Evolutionary conservation across 1,140 invertebrate genomes (phyloP), one percentile per base, ranked within the genome.

Genomic region (Drosophila tsacasi): DNA sequence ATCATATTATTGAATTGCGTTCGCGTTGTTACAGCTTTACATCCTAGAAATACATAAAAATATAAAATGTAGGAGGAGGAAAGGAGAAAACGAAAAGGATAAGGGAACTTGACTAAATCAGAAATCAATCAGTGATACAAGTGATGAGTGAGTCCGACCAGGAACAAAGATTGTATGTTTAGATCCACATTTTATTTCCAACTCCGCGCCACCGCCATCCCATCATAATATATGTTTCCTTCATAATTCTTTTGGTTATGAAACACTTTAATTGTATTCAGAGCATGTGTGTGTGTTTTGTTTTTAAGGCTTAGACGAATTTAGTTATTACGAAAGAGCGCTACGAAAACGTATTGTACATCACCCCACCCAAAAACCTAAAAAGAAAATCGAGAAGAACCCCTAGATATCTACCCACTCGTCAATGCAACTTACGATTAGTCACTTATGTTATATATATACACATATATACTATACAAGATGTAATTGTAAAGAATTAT

Each of bases 371-470:
- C 68, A n/a, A 39, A 25, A 63, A 19, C 61, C 30, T n/a, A 46
- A 46, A 46, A 8, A 32, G n/a, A 69, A 64, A 27, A 37, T 23
- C 52, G 5, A 37, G 13, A 40, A 17, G 23, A 19, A 19, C 37
- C 67, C 63, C 32, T 32, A 55, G 52, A 37, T 55, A 55, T 46
- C 44, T 32, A 60, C 27, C 54, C 52, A 59, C 61, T 65, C 62
- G 65, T 78, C 81, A 87, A 87, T 90, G 77, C 84, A 89, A 66
- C 66, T 19, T 58, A 76, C 46, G 42, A 76, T 85, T 79, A 81
- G 46, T 64, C 71, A 81, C 77, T 79, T 54, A 77, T 65, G 50
- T 46, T 62, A 60, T 72, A 63, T 81, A 62, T 78, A 82, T 32
- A 55, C 30, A 69, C 64, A 54, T 42, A 39, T 25, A 58, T 39